Evolutionary conservation across 23 tunicate species (phyloP).

Genomic region (Ciona savignyi): DNA sequence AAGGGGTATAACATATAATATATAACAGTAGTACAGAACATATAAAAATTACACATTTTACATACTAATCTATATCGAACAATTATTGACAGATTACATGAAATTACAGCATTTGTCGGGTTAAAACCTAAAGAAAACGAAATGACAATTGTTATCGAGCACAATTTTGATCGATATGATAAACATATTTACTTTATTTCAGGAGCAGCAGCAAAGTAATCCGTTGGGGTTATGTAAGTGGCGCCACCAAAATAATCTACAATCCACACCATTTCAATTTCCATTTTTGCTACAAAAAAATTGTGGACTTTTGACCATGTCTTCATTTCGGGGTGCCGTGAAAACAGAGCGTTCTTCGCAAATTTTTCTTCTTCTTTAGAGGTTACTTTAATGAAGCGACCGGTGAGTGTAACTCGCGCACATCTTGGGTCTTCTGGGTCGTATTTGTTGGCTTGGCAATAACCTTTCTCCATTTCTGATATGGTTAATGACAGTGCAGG

Average conservation of each 20-base stretch:
- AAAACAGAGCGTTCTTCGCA: conserved; percentile 60
- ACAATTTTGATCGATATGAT: no score
- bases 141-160: no score
- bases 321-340: conserved; percentile 69
- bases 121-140: no score
- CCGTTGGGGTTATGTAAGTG: background rate
- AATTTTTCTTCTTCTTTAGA: conserved; percentile 31
- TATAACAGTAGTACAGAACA: no score
- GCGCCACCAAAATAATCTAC: background rate
- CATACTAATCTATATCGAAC: no score
- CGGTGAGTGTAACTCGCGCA: conserved; percentile 55
- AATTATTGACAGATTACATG: no score
- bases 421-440: conserved; percentile 75
- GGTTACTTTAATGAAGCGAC: conserved; percentile 33
- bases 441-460: conserved; percentile 25
- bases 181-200: no score
- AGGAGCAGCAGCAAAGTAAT: background rate
- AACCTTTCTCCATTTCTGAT: conserved; percentile 41
- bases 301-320: conserved; percentile 12
- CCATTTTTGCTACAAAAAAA: background rate
- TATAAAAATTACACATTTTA: no score
- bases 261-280: background rate
- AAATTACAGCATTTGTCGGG: no score
- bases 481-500: conserved; percentile 42
- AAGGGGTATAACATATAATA: no score